These are phyloP conservation scores for Amphipyra tragopoginis DNA, from an alignment of 2,888 invertebrate genomes.

Conservation along the genomic window DNA sequence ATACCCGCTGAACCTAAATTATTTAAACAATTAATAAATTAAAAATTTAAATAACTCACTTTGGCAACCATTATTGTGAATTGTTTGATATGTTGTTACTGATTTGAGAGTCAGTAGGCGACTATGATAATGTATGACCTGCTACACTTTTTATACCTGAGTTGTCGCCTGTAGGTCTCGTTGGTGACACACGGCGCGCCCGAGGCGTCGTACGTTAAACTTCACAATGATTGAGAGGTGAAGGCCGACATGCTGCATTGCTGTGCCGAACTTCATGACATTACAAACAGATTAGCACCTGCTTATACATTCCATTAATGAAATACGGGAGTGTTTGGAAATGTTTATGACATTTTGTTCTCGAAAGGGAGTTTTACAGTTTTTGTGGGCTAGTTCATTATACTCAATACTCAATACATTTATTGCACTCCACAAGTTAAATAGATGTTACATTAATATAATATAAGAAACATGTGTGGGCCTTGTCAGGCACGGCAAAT, in stretches of 20 bases:
- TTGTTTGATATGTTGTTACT: constrained; percentile 63
- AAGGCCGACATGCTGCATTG: constrained; percentile 40
- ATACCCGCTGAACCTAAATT: too few species aligned
- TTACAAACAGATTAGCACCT: constrained; percentile 21
- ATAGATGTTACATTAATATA: too few species aligned
- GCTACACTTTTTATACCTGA: constrained; percentile 78
- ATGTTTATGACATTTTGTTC: too few species aligned
- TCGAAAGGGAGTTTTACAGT: too few species aligned
- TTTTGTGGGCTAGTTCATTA: too few species aligned
- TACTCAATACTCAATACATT: too few species aligned
- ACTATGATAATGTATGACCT: constrained; percentile 70
- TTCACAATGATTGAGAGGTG: constrained; percentile 47
- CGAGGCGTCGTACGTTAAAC: constrained; percentile 20
- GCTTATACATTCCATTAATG: constrained; percentile 6
- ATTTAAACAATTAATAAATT: not conserved
- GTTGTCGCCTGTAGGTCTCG: constrained; percentile 22
- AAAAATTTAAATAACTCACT: not conserved
- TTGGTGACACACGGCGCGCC: constrained; percentile 39
- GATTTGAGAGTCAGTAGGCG: constrained; percentile 67
- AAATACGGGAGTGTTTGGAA: too few species aligned
- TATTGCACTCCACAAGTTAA: too few species aligned
- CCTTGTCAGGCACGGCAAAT: too few species aligned
- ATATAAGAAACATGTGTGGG: too few species aligned
- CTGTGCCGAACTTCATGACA: constrained; percentile 15
- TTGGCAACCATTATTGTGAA: constrained; percentile 63